Percentiles rank a stretch among this genome's conserved stretches.
phyloP scores from a whole-genome alignment of 2,888 invertebrate genomes.

The Dryobota labecula region DNA sequence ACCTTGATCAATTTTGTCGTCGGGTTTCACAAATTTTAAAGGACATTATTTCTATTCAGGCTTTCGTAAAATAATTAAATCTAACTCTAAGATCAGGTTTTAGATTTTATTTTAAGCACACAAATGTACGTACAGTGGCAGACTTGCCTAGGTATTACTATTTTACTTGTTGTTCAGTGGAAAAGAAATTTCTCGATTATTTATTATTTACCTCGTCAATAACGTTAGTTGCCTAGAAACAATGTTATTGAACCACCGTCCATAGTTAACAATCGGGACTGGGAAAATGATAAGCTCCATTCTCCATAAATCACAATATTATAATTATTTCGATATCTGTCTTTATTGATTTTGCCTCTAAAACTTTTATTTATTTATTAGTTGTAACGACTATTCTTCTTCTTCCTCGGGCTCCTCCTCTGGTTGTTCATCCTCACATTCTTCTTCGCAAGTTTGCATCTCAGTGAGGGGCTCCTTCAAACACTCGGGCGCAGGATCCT shows the following conservation, averaged over 20 bases:
- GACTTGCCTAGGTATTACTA: not conserved
- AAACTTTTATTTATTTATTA: not conserved
- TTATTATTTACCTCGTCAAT: not conserved
- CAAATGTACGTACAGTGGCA: not conserved
- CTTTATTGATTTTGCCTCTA: not conserved
- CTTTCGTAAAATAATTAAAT: not conserved
- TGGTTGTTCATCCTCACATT: conserved; percentile 70
- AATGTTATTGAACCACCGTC: too few relatives aligned
- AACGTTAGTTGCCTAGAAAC: not conserved
- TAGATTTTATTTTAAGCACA: not conserved
- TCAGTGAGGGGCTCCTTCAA: conserved; percentile 63
- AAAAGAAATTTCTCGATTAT: not conserved
- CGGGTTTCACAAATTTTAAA: not conserved
- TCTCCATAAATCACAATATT: not conserved
- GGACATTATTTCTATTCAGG: not conserved
- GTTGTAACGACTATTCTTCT: conserved; percentile 17
- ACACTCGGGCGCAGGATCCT: conserved; percentile 74
- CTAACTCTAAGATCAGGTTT: too few relatives aligned
- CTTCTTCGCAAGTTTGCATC: conserved; percentile 74
- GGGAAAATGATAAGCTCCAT: not conserved
- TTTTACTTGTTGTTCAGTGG: not conserved
- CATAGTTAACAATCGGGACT: too few relatives aligned
- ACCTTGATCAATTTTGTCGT: not conserved
- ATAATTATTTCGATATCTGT: not conserved
- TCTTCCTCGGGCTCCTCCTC: conserved; percentile 43